Conservation (phyloP, 2,797 vertebrate genomes). For the Epinephelus awoara region DNA sequence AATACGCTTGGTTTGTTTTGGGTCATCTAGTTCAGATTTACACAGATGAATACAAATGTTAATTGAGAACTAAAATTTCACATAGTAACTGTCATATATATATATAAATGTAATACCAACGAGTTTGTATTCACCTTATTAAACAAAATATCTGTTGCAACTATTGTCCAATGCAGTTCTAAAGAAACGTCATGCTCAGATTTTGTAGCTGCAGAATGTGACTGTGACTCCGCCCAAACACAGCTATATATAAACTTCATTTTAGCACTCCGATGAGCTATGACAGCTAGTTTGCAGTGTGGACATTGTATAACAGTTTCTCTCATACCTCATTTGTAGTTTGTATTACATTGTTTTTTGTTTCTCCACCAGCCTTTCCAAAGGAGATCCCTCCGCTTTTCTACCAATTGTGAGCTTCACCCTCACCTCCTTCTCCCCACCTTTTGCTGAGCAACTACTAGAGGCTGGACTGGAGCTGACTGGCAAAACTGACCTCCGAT, state of each 20-base stretch:
- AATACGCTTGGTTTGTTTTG: not conserved
- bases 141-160: too few species aligned
- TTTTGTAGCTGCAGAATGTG: not conserved
- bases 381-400: constrained; percentile 91
- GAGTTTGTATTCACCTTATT: too few species aligned
- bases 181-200: too few species aligned
- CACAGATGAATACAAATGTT: not conserved
- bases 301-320: not conserved
- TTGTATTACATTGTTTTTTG: constrained; percentile 6
- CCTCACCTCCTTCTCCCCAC: constrained; percentile 92
- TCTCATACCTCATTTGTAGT: not conserved
- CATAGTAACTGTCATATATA: too few species aligned
- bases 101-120: too few species aligned
- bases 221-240: not conserved
- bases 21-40: not conserved
- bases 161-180: too few species aligned
- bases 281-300: not conserved
- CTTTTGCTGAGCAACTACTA: constrained; percentile 90
- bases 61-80: too few species aligned
- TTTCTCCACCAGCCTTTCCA: constrained; percentile 87
- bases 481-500: constrained; percentile 94
- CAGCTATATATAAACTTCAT: not conserved
- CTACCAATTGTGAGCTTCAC: constrained; percentile 93
- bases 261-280: not conserved
- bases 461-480: constrained; percentile 88